Base-by-base conservation (phyloP, 1,140 invertebrate species). In the Zelostemma sp. region DNA sequence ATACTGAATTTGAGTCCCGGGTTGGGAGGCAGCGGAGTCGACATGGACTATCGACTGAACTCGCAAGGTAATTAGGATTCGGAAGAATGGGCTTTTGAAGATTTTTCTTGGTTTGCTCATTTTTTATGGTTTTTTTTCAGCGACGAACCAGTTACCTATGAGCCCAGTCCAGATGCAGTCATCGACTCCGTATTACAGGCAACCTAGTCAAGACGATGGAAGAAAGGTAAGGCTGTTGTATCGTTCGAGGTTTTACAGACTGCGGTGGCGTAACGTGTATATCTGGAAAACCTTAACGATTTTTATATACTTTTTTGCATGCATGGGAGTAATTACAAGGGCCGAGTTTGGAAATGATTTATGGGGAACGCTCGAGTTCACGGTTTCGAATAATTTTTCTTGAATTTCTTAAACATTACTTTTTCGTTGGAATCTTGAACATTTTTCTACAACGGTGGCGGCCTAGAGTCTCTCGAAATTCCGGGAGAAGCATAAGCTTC, bases 81-180 rank as follows among this genome's bases (percentile, higher is more conserved):
- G 18, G 25, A 6, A 6, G 28, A 2, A 40, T 19, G n/a, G 17
- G 1, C 11, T 35, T 35, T 35, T 9, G 33, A 35, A 2, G 33
- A n/a, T 35, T 35, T 35, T 35, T 35, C n/a, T n/a, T n/a, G n/a
- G n/a, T n/a, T n/a, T n/a, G n/a, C n/a, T n/a, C n/a, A n/a, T n/a
- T 35, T 35, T 35, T 9, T 2, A 35, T 6, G 33, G n/a, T 35
- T 35, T 35, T 35, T 35, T 81, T 78, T 25, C 68, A 86, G 85
- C 80, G 18, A 76, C 82, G 12, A 84, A 79, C 66, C 82, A 86
- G 68, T 68, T 85, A 57, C 78, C 83, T 46, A 59, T 86, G 51
- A 87, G 81, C 67, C 84, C 86, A 18, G 84, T 86, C 51, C 85
- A 86, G 47, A 75, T 86, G 19, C 84, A 85, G 58, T 80, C 85